Percentiles rank a stretch among this genome's conserved stretches.
Evolutionary conservation across 1,140 invertebrate species (phyloP).

Genomic region (Lycorma delicatula): DNA sequence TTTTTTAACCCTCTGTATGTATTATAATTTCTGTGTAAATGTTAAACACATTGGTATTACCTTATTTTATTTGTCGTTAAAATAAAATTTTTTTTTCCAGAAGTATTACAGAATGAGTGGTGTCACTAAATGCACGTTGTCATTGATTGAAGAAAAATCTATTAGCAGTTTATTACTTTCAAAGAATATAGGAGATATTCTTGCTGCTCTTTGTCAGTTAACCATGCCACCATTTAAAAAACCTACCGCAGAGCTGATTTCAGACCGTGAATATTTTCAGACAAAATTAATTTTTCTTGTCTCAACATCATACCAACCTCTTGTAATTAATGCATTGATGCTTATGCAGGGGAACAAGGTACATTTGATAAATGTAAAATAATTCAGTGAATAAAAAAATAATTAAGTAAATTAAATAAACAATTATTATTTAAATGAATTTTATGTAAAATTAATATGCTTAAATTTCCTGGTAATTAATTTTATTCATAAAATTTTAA

Average conservation of each 20-base stretch:
- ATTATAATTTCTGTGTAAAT: no score
- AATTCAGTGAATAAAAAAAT: not conserved
- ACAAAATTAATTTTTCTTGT: slow-evolving; percentile 45
- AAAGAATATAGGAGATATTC: slow-evolving; percentile 41
- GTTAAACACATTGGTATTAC: no score
- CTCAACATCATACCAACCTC: slow-evolving; percentile 45
- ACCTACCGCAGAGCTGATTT: slow-evolving; percentile 39
- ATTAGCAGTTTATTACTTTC: slow-evolving; percentile 37
- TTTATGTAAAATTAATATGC: not conserved
- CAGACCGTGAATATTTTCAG: slow-evolving; percentile 45
- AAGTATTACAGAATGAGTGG: slow-evolving; percentile 37
- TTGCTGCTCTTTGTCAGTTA: slow-evolving; percentile 61
- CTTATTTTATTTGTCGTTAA: no score
- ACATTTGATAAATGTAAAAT: not conserved
- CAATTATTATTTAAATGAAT: not conserved
- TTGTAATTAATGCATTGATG: slow-evolving; percentile 59
- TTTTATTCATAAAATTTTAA: not conserved
- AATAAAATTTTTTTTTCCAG: slow-evolving; percentile 35
- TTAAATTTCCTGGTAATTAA: not conserved
- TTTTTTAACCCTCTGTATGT: no score
- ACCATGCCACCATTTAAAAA: slow-evolving; percentile 53
- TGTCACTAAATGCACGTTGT: slow-evolving; percentile 33
- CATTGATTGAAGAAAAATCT: slow-evolving; percentile 35
- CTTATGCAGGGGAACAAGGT: slow-evolving; percentile 47
- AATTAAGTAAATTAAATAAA: not conserved